Conservation (phyloP, 2,888 invertebrate species). For the Thereva nobilitata region DNA sequence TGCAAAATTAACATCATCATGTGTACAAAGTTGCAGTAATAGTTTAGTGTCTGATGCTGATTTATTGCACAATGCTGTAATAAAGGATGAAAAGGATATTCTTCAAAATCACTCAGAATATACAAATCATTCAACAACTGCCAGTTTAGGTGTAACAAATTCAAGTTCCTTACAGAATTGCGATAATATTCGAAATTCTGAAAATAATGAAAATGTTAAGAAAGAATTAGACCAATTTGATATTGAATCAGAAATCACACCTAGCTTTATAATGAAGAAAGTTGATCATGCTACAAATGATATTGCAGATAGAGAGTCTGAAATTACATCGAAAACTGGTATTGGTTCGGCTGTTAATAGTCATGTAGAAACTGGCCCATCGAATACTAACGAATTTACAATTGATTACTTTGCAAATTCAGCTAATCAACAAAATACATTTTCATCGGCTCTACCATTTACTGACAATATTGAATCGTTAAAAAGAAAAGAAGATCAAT, state of each 20-base stretch:
- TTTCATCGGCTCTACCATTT: slow-evolving; percentile 23
- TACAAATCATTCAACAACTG: slow-evolving; percentile 6
- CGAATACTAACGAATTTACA: slow-evolving; percentile 37
- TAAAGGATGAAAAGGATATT: slow-evolving; percentile 35
- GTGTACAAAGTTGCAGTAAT: neutral
- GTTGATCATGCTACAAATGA: slow-evolving; percentile 14
- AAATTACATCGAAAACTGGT: neutral
- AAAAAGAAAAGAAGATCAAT: slow-evolving; percentile 31
- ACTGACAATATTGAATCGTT: slow-evolving; percentile 20
- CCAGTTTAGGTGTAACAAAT: slow-evolving; percentile 12
- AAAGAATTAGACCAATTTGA: slow-evolving; percentile 55
- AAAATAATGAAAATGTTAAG: slow-evolving; percentile 45
- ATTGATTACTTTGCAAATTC: slow-evolving; percentile 41
- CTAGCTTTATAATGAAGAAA: slow-evolving; percentile 58
- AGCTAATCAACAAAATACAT: slow-evolving; percentile 15
- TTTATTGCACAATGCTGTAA: slow-evolving; percentile 8
- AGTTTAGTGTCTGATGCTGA: neutral
- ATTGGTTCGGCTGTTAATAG: neutral
- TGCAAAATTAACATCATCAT: neutral
- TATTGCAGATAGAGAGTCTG: neutral
- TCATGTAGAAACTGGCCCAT: neutral
- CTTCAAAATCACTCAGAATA: slow-evolving; percentile 22
- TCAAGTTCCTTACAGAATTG: slow-evolving; percentile 24
- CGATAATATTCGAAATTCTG: slow-evolving; percentile 6
- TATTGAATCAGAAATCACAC: slow-evolving; percentile 57